Percentiles rank a stretch among this genome's conserved stretches.
Conservation (phyloP, 2,888 invertebrate genomes). For the Erebia aethiops region DNA sequence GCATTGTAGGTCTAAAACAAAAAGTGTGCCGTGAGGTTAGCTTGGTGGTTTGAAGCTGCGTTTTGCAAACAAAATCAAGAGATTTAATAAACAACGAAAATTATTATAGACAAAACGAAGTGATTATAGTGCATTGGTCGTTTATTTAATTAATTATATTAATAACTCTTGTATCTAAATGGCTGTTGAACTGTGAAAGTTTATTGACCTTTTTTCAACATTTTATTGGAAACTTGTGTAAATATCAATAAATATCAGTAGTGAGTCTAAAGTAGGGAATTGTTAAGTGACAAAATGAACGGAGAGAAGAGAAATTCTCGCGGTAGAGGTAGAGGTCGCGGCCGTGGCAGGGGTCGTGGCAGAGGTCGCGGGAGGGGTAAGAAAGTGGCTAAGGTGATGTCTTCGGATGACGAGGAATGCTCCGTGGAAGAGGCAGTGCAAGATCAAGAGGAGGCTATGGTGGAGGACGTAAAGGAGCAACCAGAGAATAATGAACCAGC, state of each 20-base stretch:
- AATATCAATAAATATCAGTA: not conserved
- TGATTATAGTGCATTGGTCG: not conserved
- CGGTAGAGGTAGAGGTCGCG: slow-evolving; percentile 90
- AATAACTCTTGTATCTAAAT: not conserved
- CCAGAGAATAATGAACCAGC: slow-evolving; percentile 76
- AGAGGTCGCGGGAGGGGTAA: slow-evolving; percentile 87
- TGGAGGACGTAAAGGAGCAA: slow-evolving; percentile 74
- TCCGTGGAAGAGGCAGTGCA: slow-evolving; percentile 78
- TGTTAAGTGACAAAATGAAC: slow-evolving; percentile 59
- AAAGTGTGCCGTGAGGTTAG: not conserved
- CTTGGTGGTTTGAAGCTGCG: not conserved
- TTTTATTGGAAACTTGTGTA: not conserved
- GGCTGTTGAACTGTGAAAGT: not conserved
- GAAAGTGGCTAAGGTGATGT: slow-evolving; percentile 88
- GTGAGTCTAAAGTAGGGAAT: not conserved
- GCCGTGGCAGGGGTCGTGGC: slow-evolving; percentile 89
- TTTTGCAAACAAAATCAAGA: not conserved
- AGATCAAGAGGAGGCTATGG: slow-evolving; percentile 76
- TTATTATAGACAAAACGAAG: not conserved
- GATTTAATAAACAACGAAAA: not conserved
- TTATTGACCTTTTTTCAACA: not conserved
- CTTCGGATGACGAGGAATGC: slow-evolving; percentile 83
- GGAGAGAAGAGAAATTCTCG: slow-evolving; percentile 85
- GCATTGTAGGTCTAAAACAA: not conserved
- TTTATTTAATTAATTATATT: not conserved